Evolutionary conservation across 2,797 vertebrate genomes (phyloP).

Genomic region (Fistularia tabacaria): DNA sequence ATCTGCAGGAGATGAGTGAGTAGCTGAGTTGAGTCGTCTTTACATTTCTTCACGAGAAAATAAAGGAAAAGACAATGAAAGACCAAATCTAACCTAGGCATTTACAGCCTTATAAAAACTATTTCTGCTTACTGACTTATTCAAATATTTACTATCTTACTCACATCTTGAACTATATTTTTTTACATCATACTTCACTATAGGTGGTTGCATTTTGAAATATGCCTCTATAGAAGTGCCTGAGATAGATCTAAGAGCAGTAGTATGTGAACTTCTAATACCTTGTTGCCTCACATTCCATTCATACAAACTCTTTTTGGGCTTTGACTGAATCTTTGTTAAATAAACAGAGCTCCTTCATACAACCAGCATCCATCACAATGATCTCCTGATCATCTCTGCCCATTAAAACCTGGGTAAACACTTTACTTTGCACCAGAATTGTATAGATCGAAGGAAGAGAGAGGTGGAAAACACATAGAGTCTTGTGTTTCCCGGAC

Average conservation of each 20-base stretch:
- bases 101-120: slow-evolving; percentile 44
- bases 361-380: slow-evolving; percentile 60
- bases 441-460: slow-evolving; percentile 79
- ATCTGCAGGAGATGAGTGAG: slow-evolving; percentile 31
- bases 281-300: slow-evolving; percentile 69
- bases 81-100: slow-evolving; percentile 32
- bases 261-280: slow-evolving; percentile 65
- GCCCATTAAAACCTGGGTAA: slow-evolving; percentile 97
- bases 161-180: not conserved
- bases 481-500: slow-evolving; percentile 71
- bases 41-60: slow-evolving; percentile 34
- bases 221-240: slow-evolving; percentile 11
- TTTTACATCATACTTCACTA: not conserved
- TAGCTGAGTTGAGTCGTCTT: slow-evolving; percentile 31
- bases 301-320: slow-evolving; percentile 73
- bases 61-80: slow-evolving; percentile 35
- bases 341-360: slow-evolving; percentile 84
- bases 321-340: slow-evolving; percentile 86
- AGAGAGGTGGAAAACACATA: slow-evolving; percentile 76
- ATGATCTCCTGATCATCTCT: slow-evolving; percentile 91
- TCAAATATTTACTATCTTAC: slow-evolving; percentile 17
- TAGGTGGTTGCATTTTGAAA: not conserved
- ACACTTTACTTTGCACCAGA: slow-evolving; percentile 88
- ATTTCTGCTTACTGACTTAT: slow-evolving; percentile 43
- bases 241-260: slow-evolving; percentile 41